Percentiles rank a stretch among this genome's conserved stretches.
Conservation (phyloP, 2,113 vertebrate genomes). For the Nipponia nippon region DNA sequence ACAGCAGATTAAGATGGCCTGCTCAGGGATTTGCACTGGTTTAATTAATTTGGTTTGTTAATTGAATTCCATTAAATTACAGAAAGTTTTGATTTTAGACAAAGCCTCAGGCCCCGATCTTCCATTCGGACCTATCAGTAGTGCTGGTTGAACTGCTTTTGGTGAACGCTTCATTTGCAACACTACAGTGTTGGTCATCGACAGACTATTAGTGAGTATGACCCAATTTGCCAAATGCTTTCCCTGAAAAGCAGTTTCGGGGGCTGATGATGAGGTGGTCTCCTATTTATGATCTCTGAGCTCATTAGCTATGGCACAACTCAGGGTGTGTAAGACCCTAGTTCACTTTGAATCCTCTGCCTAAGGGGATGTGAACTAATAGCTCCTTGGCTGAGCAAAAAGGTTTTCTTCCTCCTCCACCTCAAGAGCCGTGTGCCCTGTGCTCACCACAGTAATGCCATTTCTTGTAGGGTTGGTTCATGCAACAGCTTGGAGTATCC, state of each 20-base stretch:
- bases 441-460: background rate
- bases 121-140: background rate
- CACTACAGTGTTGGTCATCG: background rate
- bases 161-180: background rate
- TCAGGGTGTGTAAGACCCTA: background rate
- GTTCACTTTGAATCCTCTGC: background rate
- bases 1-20: background rate
- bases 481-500: background rate
- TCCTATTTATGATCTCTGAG: background rate
- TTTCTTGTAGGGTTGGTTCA: background rate
- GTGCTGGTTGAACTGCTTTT: background rate
- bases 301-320: background rate
- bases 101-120: background rate
- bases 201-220: background rate
- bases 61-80: background rate
- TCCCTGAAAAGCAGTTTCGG: background rate
- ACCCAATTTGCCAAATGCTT: background rate
- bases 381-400: background rate
- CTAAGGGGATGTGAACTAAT: background rate
- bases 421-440: background rate
- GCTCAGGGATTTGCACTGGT: background rate
- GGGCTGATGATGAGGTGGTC: background rate
- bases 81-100: background rate
- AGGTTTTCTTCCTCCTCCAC: background rate
- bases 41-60: conserved; percentile 38